Percentiles rank a stretch among this genome's conserved stretches.
phyloP scores from a whole-genome alignment of 2,797 vertebrate genomes.

The Poeciliopsis gracilis region DNA sequence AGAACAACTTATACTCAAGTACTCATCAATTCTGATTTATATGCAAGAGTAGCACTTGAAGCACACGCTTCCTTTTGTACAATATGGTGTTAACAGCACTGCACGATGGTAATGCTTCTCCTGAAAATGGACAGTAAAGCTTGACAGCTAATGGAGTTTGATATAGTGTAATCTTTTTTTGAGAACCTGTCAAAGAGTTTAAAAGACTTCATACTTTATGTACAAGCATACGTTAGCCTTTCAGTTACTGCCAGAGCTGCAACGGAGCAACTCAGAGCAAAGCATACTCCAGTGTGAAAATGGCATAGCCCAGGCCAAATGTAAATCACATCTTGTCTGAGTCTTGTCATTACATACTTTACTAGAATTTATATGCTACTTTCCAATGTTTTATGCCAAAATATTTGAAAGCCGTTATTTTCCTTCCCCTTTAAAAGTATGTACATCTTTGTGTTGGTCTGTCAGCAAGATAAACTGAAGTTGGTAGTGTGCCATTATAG shows the following conservation, averaged over 20 bases:
- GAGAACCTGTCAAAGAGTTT: not conserved
- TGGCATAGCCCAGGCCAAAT: not conserved
- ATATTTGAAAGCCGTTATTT: not conserved
- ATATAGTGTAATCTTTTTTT: not conserved
- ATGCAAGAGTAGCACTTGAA: not conserved
- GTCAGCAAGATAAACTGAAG: not conserved
- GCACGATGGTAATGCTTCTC: not conserved
- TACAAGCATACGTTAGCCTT: not conserved
- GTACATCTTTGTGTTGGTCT: not conserved
- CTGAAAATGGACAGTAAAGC: not conserved
- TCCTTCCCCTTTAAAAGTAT: not conserved
- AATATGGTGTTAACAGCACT: not conserved
- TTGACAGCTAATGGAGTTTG: not conserved
- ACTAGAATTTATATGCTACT: not conserved
- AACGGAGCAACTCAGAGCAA: not conserved
- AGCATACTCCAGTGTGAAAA: too few relatives aligned
- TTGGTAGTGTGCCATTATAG: not conserved
- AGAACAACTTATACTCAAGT: not conserved
- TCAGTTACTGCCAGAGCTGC: not conserved
- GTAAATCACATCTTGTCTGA: not conserved
- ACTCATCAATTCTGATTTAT: not conserved
- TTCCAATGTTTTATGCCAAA: not conserved
- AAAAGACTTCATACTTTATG: not conserved
- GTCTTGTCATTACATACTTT: not conserved
- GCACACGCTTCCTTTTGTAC: not conserved